phyloP scores from a whole-genome alignment of 2,113 vertebrate species.

The Mungos mungo region DNA sequence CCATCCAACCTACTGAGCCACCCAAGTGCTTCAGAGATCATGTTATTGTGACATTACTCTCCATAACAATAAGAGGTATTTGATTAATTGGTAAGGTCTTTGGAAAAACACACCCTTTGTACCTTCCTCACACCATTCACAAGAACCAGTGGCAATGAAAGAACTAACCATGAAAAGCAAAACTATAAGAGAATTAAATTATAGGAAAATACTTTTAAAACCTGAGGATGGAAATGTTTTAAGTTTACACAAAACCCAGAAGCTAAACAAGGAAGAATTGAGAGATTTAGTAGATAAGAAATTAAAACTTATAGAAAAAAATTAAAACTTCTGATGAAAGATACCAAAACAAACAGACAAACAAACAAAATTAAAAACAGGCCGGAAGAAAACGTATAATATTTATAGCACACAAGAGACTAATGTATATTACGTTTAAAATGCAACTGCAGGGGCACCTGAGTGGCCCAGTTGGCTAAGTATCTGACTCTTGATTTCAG shows the following conservation, averaged over 20 bases:
- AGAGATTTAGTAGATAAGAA: slow-evolving; percentile 5
- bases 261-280: neutral
- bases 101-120: neutral
- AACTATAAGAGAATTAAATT: neutral
- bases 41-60: neutral
- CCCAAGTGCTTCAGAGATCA: neutral
- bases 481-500: no score
- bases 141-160: neutral
- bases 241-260: neutral
- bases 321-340: neutral
- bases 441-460: neutral
- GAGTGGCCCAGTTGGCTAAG: no score
- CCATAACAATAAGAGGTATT: neutral
- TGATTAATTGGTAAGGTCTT: neutral
- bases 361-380: neutral
- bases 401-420: neutral
- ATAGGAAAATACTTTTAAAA: neutral
- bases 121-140: neutral
- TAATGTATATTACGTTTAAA: neutral
- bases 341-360: neutral
- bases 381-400: neutral
- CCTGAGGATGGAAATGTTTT: neutral
- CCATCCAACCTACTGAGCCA: no score
- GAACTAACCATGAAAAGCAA: neutral
- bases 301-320: slow-evolving; percentile 22